These are phyloP conservation scores for Solea solea DNA, from an alignment of 2,113 vertebrate species.

Conservation along the genomic window DNA sequence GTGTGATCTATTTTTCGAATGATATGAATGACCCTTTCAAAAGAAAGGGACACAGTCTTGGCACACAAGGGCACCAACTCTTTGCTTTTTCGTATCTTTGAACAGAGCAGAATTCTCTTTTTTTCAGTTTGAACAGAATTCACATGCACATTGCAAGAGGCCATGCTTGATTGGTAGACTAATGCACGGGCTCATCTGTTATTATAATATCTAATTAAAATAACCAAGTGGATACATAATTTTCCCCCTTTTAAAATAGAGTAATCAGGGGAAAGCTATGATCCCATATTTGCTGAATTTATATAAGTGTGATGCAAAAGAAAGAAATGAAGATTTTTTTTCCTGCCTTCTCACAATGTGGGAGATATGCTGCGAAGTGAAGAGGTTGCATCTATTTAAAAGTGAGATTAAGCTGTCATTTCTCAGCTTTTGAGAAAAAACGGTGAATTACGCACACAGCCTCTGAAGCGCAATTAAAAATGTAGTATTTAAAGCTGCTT, in stretches of 20 bases:
- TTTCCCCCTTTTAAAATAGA: neutral
- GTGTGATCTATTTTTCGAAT: slow-evolving; percentile 52
- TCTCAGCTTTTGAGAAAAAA: no score
- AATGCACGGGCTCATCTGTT: neutral
- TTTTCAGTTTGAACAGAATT: neutral
- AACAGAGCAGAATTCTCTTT: neutral
- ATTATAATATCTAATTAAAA: neutral
- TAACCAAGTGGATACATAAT: neutral
- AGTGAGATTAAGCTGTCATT: no score
- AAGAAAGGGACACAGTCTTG: slow-evolving; percentile 18
- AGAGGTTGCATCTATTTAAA: no score
- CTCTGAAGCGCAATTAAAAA: neutral
- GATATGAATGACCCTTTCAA: slow-evolving; percentile 58
- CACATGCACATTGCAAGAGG: neutral
- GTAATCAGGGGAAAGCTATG: neutral
- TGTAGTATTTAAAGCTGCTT: no score
- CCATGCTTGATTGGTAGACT: neutral
- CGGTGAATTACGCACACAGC: no score
- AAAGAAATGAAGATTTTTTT: neutral
- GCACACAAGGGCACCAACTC: slow-evolving; percentile 28
- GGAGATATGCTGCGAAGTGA: no score
- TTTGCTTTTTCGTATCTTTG: slow-evolving; percentile 3
- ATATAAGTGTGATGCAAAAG: neutral
- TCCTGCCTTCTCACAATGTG: no score
- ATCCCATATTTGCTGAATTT: neutral